phyloP scores from a whole-genome alignment of 2,797 vertebrate species.

The Chiloscyllium punctatum region DNA sequence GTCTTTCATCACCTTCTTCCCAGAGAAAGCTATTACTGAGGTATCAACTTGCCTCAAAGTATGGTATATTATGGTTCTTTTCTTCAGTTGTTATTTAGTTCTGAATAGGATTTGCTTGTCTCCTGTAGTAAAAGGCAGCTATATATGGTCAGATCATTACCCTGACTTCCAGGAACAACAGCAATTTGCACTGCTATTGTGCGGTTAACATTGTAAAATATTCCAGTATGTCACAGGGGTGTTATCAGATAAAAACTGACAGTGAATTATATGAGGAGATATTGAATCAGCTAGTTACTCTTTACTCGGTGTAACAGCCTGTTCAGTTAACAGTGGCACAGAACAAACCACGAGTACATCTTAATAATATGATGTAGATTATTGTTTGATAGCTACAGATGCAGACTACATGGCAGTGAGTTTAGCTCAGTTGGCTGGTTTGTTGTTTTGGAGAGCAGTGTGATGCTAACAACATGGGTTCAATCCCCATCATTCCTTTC shows the following conservation, averaged over 20 bases:
- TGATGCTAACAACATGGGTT: too few species aligned
- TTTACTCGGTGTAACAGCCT: too few species aligned
- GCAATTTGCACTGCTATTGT: not conserved
- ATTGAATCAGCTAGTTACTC: not conserved
- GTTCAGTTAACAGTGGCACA: too few species aligned
- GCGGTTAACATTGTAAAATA: not conserved
- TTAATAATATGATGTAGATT: too few species aligned
- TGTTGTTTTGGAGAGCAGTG: too few species aligned
- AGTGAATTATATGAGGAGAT: not conserved
- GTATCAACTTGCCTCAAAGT: not conserved
- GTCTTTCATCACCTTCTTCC: too few species aligned
- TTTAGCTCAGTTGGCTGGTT: too few species aligned
- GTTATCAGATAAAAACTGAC: not conserved
- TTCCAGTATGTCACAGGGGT: not conserved
- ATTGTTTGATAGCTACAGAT: too few species aligned
- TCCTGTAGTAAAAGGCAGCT: not conserved
- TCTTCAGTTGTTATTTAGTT: not conserved
- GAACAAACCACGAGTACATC: too few species aligned
- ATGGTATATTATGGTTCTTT: not conserved
- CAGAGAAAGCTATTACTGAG: not conserved
- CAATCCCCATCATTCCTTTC: too few species aligned
- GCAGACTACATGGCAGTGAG: too few species aligned
- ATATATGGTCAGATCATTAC: not conserved
- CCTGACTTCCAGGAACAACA: not conserved
- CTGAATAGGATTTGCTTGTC: not conserved